Evolutionary conservation across 2,888 invertebrate species (phyloP).

Genomic region (Abrostola tripartita): DNA sequence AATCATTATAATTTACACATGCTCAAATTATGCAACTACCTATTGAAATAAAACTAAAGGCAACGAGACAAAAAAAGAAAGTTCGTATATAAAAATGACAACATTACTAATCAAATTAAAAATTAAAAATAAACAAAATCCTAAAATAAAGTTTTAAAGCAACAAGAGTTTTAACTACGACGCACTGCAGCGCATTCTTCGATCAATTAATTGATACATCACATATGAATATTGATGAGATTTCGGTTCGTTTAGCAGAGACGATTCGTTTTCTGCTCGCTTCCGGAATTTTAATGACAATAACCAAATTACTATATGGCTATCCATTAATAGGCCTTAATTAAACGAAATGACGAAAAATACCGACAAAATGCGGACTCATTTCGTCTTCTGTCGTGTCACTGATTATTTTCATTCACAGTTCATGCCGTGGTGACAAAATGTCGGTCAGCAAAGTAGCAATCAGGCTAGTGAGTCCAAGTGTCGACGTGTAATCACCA

Average conservation of each 20-base stretch:
- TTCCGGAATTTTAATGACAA: conserved; percentile 44
- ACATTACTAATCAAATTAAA: neutral
- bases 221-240: conserved; percentile 63
- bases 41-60: neutral
- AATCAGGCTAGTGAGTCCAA: no score
- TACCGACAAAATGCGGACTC: neutral
- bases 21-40: neutral
- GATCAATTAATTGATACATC: conserved; percentile 53
- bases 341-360: neutral
- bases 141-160: no score
- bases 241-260: conserved; percentile 53
- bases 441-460: no score
- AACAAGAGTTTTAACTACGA: no score
- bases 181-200: no score
- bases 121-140: no score
- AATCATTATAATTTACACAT: no score
- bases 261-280: conserved; percentile 41
- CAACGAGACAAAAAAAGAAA: neutral
- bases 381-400: neutral
- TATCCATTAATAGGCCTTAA: neutral
- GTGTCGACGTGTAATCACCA: no score
- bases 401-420: neutral
- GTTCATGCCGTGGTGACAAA: neutral
- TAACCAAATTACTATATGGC: conserved; percentile 35
- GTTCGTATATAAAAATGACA: conserved; percentile 1